Evolutionary conservation across 2,797 vertebrate species (phyloP).

Genomic region (Myotis planiceps): DNA sequence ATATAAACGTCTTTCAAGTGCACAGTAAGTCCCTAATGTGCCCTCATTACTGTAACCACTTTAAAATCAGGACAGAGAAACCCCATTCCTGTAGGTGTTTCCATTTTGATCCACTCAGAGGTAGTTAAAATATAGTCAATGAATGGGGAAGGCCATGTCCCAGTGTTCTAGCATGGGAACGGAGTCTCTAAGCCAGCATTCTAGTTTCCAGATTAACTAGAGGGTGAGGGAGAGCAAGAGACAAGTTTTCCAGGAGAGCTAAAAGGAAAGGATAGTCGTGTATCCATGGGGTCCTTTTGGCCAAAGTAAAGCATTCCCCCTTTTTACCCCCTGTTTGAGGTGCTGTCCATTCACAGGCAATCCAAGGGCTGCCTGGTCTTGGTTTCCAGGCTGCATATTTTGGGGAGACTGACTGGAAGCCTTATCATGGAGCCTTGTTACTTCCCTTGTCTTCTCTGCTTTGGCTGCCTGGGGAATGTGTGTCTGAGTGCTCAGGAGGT

Average conservation of each 20-base stretch:
- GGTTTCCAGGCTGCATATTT: not conserved
- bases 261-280: not conserved
- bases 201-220: not conserved
- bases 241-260: not conserved
- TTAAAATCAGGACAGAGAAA: not conserved
- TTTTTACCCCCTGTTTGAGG: not conserved
- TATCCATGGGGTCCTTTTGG: not conserved
- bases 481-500: not conserved
- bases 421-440: not conserved
- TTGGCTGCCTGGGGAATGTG: not conserved
- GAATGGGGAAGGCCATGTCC: not conserved
- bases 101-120: not conserved
- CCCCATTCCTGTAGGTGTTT: not conserved
- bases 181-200: not conserved
- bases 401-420: not conserved
- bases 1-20: not conserved
- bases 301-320: not conserved
- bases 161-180: not conserved
- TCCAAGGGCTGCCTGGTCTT: not conserved
- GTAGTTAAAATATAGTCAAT: not conserved
- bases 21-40: not conserved
- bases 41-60: not conserved
- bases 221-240: not conserved
- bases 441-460: not conserved
- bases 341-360: not conserved